phyloP scores from a whole-genome alignment of 2,888 invertebrate species.

The Opisthograptis luteolata region DNA sequence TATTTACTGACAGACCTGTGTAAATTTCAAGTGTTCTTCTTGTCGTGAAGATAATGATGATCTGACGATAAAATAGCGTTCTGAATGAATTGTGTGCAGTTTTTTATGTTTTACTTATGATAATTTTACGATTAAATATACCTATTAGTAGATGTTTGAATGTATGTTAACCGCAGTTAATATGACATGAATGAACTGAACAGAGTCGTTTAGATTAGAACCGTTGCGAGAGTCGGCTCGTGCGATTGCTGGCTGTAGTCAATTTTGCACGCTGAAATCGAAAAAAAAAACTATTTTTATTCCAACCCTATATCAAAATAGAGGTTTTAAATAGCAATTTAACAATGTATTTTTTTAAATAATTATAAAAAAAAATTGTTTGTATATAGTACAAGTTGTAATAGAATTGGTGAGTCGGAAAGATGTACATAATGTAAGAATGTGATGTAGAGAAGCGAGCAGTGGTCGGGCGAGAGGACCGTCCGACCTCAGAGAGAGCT shows the following conservation, averaged over 20 bases:
- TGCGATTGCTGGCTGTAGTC: constrained; percentile 73
- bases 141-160: constrained; percentile 52
- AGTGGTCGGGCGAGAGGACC: constrained; percentile 53
- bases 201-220: constrained; percentile 54
- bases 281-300: constrained; percentile 72
- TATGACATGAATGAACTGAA: constrained; percentile 51
- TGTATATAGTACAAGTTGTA: constrained; percentile 84
- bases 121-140: constrained; percentile 50
- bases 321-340: constrained; percentile 76
- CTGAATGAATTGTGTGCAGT: constrained; percentile 64
- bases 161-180: constrained; percentile 57
- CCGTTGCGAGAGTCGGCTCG: constrained; percentile 66
- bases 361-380: constrained; percentile 67
- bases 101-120: constrained; percentile 57
- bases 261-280: constrained; percentile 74
- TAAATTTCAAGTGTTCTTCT: constrained; percentile 60
- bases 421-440: constrained; percentile 75
- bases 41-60: constrained; percentile 67
- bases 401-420: constrained; percentile 71
- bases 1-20: constrained; percentile 57
- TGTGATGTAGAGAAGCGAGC: constrained; percentile 61
- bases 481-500: constrained; percentile 48
- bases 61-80: constrained; percentile 60
- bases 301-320: constrained; percentile 79
- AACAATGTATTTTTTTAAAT: constrained; percentile 80